Evolutionary conservation across 2,113 vertebrate species (phyloP).

Genomic region (Zosterops japonicus): DNA sequence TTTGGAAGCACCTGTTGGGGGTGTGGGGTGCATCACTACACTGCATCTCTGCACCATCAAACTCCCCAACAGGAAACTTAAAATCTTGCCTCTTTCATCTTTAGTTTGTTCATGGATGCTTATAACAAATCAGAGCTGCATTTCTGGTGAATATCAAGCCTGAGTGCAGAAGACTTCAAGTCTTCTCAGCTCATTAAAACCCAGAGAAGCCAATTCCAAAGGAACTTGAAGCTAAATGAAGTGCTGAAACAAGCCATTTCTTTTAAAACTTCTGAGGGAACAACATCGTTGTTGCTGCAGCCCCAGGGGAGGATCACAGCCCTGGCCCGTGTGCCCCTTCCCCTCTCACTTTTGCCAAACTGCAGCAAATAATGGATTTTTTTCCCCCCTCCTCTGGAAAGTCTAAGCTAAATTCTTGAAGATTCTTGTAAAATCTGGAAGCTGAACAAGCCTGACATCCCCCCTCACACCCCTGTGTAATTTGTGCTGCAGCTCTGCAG

Average conservation of each 20-base stretch:
- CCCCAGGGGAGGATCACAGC: neutral
- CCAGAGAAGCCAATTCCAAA: neutral
- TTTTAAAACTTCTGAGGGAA: neutral
- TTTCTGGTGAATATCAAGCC: neutral
- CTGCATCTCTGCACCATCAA: neutral
- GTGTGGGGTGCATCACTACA: too few species aligned
- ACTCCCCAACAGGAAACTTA: neutral
- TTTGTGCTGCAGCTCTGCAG: neutral
- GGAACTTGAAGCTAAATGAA: conserved; percentile 23
- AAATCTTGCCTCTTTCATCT: neutral
- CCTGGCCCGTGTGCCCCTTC: neutral
- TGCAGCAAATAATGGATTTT: neutral
- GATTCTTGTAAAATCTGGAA: neutral
- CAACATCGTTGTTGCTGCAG: neutral
- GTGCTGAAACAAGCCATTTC: conserved; percentile 21
- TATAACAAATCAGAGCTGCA: neutral
- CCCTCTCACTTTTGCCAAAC: neutral
- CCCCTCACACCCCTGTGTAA: neutral
- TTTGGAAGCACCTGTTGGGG: too few species aligned
- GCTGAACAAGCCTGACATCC: neutral
- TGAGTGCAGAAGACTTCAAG: neutral
- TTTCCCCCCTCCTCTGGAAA: neutral
- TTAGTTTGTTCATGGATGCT: neutral
- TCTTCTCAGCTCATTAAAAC: conserved; percentile 40
- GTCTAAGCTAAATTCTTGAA: neutral